Conservation (phyloP, 2,888 invertebrate species). For the Arctia plantaginis region DNA sequence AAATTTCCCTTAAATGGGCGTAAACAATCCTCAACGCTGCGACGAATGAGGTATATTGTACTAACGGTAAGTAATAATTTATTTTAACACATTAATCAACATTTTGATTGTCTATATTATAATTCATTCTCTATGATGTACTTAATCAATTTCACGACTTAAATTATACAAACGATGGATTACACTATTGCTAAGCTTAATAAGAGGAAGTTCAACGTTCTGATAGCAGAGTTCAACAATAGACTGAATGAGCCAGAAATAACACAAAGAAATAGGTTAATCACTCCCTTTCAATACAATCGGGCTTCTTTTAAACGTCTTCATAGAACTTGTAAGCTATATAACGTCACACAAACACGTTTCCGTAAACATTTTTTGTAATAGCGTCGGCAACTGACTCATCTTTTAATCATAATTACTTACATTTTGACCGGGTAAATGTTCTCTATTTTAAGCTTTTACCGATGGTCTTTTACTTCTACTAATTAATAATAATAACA, state of each 20-base stretch:
- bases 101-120: conserved; percentile 7
- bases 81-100: conserved; percentile 13
- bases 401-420: conserved; percentile 11
- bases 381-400: conserved; percentile 4
- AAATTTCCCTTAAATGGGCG: not conserved
- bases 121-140: conserved; percentile 7
- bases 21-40: not conserved
- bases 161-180: conserved; percentile 36
- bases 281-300: conserved; percentile 69
- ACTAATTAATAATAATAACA: not conserved
- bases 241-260: conserved; percentile 74
- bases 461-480: too few relatives aligned
- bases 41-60: conserved; percentile 1
- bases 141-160: conserved; percentile 36
- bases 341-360: conserved; percentile 24
- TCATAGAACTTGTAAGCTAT: conserved; percentile 43
- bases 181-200: conserved; percentile 30
- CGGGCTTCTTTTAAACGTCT: conserved; percentile 49
- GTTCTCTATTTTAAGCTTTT: not conserved
- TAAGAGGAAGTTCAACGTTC: conserved; percentile 54
- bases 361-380: conserved; percentile 41
- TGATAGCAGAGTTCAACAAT: conserved; percentile 61
- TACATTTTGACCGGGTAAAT: not conserved
- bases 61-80: not conserved
- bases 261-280: conserved; percentile 76